A percentile compares a stretch with the other conserved stretches of the same genome.
phyloP scores from a whole-genome alignment of 2,888 invertebrate species.

The Oligia fasciuncula region DNA sequence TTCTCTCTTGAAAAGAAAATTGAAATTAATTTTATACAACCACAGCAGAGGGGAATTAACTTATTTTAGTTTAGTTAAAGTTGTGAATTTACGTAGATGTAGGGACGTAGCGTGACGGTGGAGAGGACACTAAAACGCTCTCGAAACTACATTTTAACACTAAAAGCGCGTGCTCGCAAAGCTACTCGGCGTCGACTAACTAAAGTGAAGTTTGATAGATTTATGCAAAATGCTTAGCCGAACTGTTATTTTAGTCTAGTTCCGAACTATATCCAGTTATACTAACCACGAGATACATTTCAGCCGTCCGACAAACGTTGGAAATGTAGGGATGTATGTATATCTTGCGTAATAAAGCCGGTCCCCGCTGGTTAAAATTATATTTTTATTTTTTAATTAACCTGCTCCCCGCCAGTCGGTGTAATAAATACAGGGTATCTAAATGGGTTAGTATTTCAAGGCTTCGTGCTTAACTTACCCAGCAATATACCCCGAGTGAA shows the following conservation, averaged over 20 bases:
- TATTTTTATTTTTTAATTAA: constrained; percentile 56
- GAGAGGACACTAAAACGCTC: constrained; percentile 60
- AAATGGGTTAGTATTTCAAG: constrained; percentile 59
- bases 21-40: constrained; percentile 30
- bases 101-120: constrained; percentile 14
- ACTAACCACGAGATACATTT: constrained; percentile 23
- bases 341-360: constrained; percentile 36
- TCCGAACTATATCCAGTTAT: constrained; percentile 48
- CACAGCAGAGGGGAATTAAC: constrained; percentile 14
- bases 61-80: constrained; percentile 35
- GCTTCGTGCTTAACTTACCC: constrained; percentile 54
- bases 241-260: constrained; percentile 64
- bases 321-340: constrained; percentile 3
- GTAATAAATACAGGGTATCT: constrained; percentile 49
- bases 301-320: neutral
- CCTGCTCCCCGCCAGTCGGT: constrained; percentile 36
- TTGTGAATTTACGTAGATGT: constrained; percentile 22
- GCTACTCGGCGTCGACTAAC: constrained; percentile 52
- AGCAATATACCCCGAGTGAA: constrained; percentile 47
- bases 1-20: constrained; percentile 28
- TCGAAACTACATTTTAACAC: constrained; percentile 57
- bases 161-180: constrained; percentile 48
- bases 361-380: constrained; percentile 25
- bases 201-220: constrained; percentile 62
- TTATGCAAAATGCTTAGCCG: constrained; percentile 63